These are phyloP conservation scores for Gallinago nigripennis DNA, from an alignment of 2,797 vertebrate genomes.

Conservation along the genomic window DNA sequence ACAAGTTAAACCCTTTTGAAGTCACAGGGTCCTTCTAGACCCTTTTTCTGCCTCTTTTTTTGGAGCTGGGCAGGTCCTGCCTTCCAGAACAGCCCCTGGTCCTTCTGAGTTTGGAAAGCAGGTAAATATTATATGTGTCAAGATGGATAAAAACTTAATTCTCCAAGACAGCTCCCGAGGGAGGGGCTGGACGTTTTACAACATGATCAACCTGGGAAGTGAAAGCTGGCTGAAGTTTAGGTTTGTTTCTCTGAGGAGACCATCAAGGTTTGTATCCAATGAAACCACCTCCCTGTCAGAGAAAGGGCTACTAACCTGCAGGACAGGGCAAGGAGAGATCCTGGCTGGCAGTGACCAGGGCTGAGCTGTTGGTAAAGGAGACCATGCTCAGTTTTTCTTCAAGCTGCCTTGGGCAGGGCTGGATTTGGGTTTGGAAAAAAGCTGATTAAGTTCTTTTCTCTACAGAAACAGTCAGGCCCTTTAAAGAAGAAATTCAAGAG, in stretches of 20 bases:
- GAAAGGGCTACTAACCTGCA: not conserved
- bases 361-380: not conserved
- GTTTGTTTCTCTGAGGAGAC: not conserved
- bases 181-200: not conserved
- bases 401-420: not conserved
- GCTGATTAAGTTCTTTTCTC: not conserved
- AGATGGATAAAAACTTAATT: not conserved
- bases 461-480: conserved; percentile 64
- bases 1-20: not conserved
- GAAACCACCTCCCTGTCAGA: not conserved
- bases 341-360: not conserved
- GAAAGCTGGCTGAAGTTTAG: not conserved
- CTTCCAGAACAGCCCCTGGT: not conserved
- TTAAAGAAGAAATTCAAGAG: conserved; percentile 70
- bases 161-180: not conserved
- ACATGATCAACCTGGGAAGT: accelerated
- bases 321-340: not conserved
- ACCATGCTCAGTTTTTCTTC: not conserved
- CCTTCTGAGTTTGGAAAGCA: not conserved
- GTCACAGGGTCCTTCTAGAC: not conserved
- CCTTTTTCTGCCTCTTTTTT: not conserved
- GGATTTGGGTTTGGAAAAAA: not conserved
- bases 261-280: not conserved
- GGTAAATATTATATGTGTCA: accelerated
- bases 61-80: not conserved